Evolutionary conservation across 2,113 vertebrate genomes (phyloP).

Genomic region (Silurus asotus): DNA sequence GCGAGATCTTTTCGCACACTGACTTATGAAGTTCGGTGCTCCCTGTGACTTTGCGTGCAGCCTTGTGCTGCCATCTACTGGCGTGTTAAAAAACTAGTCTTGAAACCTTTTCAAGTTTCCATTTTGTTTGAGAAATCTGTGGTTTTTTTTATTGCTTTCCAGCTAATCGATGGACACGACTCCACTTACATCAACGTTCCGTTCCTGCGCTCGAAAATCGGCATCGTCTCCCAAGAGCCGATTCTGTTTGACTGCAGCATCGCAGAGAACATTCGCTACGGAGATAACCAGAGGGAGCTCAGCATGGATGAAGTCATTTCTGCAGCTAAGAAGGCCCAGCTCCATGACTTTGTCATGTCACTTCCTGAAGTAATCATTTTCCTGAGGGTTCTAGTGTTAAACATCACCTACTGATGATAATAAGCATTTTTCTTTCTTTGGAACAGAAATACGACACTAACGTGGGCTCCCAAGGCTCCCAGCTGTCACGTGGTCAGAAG

Average conservation of each 20-base stretch:
- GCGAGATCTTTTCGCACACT: no score
- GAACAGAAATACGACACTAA: constrained; percentile 75
- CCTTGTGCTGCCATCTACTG: no score
- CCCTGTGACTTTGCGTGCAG: no score
- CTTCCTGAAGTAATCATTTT: constrained; percentile 70
- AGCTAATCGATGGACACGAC: constrained; percentile 75
- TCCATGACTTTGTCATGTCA: constrained; percentile 76
- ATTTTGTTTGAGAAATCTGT: not conserved
- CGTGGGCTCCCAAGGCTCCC: constrained; percentile 77
- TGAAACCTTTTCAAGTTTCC: no score
- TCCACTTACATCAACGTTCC: constrained; percentile 65
- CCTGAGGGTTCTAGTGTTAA: not conserved
- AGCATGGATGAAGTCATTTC: constrained; percentile 71
- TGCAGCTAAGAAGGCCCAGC: constrained; percentile 76
- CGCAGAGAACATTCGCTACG: constrained; percentile 77
- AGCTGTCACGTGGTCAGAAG: constrained; percentile 78
- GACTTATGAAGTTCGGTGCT: no score
- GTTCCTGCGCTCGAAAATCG: constrained; percentile 79
- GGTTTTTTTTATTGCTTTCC: constrained; percentile 34
- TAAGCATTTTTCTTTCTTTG: not conserved
- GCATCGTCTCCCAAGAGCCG: constrained; percentile 80
- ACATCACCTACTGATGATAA: not conserved
- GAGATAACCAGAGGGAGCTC: constrained; percentile 72
- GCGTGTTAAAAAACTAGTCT: no score
- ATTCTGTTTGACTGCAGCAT: constrained; percentile 80